phyloP scores from a whole-genome alignment of 2,888 invertebrate genomes.

The Nesidiocoris tenuis region DNA sequence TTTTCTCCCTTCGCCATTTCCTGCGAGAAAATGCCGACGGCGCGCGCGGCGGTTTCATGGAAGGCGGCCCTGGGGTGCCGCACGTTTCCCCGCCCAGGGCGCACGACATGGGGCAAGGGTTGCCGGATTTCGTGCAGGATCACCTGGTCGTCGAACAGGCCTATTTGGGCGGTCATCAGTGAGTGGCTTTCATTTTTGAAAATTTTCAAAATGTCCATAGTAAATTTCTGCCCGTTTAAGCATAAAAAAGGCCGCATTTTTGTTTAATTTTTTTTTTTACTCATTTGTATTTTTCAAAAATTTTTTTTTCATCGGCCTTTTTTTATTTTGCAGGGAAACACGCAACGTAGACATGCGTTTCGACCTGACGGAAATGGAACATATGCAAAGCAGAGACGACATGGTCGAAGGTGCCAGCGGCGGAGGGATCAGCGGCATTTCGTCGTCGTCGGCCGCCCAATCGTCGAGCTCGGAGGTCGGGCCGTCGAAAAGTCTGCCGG shows the following conservation, averaged over 20 bases:
- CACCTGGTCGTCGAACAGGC: constrained; percentile 80
- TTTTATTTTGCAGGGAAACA: constrained; percentile 27
- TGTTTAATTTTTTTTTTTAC: no score
- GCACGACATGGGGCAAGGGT: constrained; percentile 51
- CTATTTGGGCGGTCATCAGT: constrained; percentile 56
- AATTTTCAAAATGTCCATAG: no score
- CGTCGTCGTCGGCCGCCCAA: not conserved
- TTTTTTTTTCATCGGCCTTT: no score
- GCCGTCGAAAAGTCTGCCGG: constrained; percentile 58
- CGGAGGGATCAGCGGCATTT: not conserved
- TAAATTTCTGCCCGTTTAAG: no score
- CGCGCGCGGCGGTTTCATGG: constrained; percentile 25
- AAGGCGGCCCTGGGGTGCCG: not conserved
- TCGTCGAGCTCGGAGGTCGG: constrained; percentile 45
- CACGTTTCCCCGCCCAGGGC: constrained; percentile 47
- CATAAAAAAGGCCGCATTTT: no score
- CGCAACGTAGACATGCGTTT: constrained; percentile 44
- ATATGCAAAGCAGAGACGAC: constrained; percentile 42
- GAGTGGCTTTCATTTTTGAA: not conserved
- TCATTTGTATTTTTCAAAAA: no score
- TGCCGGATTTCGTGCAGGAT: constrained; percentile 85
- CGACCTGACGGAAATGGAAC: constrained; percentile 45
- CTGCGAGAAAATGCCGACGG: constrained; percentile 36
- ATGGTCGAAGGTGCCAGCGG: constrained; percentile 23
- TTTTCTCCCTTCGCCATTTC: constrained; percentile 33